A percentile compares a stretch with the other conserved stretches of the same genome.
These are phyloP conservation scores for Drosophila picticornis DNA, from an alignment of 2,888 invertebrate species.

Conservation along the genomic window DNA sequence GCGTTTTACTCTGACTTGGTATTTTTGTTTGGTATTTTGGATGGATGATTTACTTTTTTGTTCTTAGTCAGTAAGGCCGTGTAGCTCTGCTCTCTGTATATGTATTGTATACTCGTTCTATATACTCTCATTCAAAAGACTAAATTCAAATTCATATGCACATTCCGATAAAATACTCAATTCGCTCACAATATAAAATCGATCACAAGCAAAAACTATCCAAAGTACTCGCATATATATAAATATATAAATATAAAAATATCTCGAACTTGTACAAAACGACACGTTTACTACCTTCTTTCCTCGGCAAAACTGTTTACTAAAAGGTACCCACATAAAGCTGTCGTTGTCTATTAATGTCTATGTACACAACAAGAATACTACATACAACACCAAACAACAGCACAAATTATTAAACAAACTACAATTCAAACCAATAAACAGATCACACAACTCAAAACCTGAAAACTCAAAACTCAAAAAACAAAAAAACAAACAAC, in stretches of 20 bases:
- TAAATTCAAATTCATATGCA: slow-evolving; percentile 34
- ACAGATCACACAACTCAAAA: slow-evolving; percentile 25
- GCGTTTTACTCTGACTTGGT: slow-evolving; percentile 24
- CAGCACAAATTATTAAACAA: slow-evolving; percentile 18
- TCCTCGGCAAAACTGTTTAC: slow-evolving; percentile 79
- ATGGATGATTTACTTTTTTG: slow-evolving; percentile 17
- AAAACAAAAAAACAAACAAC: not conserved
- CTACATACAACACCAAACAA: slow-evolving; percentile 15
- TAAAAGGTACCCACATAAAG: slow-evolving; percentile 81
- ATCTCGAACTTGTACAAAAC: slow-evolving; percentile 79
- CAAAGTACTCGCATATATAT: slow-evolving; percentile 52
- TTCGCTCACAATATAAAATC: slow-evolving; percentile 32
- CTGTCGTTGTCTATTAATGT: slow-evolving; percentile 56
- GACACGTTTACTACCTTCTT: slow-evolving; percentile 83
- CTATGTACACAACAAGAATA: slow-evolving; percentile 26
- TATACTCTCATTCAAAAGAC: slow-evolving; percentile 28
- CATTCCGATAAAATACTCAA: slow-evolving; percentile 40
- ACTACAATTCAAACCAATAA: slow-evolving; percentile 33
- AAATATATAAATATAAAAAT: not conserved
- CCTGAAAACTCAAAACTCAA: slow-evolving; percentile 7
- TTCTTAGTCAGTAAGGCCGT: slow-evolving; percentile 14
- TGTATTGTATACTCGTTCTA: slow-evolving; percentile 37
- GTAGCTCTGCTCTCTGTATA: slow-evolving; percentile 19
- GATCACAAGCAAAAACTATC: slow-evolving; percentile 54
- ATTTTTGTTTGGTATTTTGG: slow-evolving; percentile 43